A percentile compares a stretch with the other conserved stretches of the same genome.
Evolutionary conservation across 2,888 invertebrate genomes (phyloP).

Genomic region (Linyphia triangularis): DNA sequence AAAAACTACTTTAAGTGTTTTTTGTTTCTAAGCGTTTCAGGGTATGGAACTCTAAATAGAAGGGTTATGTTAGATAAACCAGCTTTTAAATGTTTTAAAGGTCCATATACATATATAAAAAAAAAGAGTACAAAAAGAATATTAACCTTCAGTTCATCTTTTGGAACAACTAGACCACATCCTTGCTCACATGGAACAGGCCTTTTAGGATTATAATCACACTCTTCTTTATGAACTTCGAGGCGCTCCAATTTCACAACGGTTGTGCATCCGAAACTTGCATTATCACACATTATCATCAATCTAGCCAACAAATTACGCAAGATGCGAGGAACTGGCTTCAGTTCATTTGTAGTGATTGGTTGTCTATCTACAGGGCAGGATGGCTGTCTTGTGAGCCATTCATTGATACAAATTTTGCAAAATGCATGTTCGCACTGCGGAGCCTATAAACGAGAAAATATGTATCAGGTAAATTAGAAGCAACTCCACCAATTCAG

Average conservation of each 20-base stretch:
- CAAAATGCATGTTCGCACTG: constrained; percentile 98
- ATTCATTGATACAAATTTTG: constrained; percentile 93
- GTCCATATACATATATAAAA: too few relatives aligned
- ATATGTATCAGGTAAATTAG: too few relatives aligned
- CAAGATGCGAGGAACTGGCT: constrained; percentile 95
- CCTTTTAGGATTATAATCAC: constrained; percentile 95
- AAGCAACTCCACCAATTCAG: too few relatives aligned
- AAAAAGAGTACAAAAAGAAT: too few relatives aligned
- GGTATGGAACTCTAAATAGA: too few relatives aligned
- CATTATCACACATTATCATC: constrained; percentile 94
- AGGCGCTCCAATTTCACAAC: constrained; percentile 92
- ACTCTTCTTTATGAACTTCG: constrained; percentile 92
- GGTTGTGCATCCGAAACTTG: constrained; percentile 90
- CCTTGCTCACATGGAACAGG: constrained; percentile 96
- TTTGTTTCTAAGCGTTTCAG: too few relatives aligned
- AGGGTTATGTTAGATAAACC: too few relatives aligned
- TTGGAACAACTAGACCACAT: constrained; percentile 95
- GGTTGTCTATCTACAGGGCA: constrained; percentile 96
- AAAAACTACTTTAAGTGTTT: too few relatives aligned
- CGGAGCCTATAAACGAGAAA: constrained; percentile 86
- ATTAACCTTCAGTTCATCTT: constrained; percentile 90
- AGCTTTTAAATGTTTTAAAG: too few relatives aligned
- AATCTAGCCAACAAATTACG: constrained; percentile 93
- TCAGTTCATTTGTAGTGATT: constrained; percentile 88
- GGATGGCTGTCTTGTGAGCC: constrained; percentile 95